phyloP scores from a whole-genome alignment of 2,113 vertebrate genomes.

The Nyctibius bracteatus region DNA sequence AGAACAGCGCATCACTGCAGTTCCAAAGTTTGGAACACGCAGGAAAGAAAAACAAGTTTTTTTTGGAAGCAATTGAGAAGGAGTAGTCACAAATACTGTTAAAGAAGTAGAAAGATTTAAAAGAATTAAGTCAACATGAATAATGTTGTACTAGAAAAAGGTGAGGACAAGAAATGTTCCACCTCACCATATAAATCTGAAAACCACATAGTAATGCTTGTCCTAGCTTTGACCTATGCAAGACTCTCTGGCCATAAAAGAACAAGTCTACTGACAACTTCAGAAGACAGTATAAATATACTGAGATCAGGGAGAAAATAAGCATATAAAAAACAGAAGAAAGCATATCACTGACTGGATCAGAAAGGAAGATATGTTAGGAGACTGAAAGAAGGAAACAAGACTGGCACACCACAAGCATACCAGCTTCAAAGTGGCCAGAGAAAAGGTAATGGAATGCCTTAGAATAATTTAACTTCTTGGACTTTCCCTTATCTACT shows the following conservation, averaged over 20 bases:
- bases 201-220: neutral
- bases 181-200: neutral
- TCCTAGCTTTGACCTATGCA: neutral
- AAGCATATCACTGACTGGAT: neutral
- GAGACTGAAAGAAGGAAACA: neutral
- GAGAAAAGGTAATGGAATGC: neutral
- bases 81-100: neutral
- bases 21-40: neutral
- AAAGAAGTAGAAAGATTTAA: neutral
- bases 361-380: neutral
- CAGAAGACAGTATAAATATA: neutral
- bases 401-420: neutral
- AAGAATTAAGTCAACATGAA: constrained; percentile 11
- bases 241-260: neutral
- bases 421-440: neutral
- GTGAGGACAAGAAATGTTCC: neutral
- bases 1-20: accelerated
- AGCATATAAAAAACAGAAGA: neutral
- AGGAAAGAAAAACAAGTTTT: neutral
- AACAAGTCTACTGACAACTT: neutral
- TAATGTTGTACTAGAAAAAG: neutral
- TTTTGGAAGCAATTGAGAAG: neutral
- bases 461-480: neutral
- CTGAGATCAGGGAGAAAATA: neutral
- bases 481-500: neutral